Evolutionary conservation across 2,113 vertebrate genomes (phyloP), one percentile per base, ranked within the genome.

Genomic region (Oreochromis spilurus): DNA sequence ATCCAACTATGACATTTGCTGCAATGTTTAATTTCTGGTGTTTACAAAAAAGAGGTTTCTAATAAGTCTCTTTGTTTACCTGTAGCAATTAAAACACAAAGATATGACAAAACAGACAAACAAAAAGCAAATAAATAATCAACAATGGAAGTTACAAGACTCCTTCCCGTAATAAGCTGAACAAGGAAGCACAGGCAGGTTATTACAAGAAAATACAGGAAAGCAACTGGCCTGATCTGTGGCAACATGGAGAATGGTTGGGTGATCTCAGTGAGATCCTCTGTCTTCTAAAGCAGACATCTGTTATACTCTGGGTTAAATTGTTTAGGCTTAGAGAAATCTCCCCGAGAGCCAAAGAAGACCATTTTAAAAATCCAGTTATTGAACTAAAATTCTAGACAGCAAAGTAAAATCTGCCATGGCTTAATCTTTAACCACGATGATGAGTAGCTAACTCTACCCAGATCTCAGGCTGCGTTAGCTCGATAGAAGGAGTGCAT

Each of bases 391-490:
- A 65, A 65, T 65, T 65, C 10, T 38, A 2, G 60, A 65, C 0
- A 65, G 60, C 0, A 38, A 38, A 65, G 34, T 65, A 65, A 65
- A 38, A 65, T 65, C 60, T 38, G 31, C 31, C 60, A 13, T n/a
- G 34, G 31, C 31, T 65, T n/a, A 38, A 65, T 38, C 31, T 21
- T 65, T 65, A 62, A 62, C 17, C 9, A 62, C 3, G 17, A 31
- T 8, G 70, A 29, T 2, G 24, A 17, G 70, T 75, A 13, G 0
- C 45, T 5, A 52, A 52, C 45, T 34, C 72, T 52, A 5, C 26
- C 45, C 70, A 31, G 45, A 75, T 19, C 43, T 48, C 14, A 77
- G 16, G 70, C 70, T 77, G 16, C 2, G 0, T 75, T 0, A 3
- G 70, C 43, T 50, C 24, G 50, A 19, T 50, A 77, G 43, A 48